Percentiles rank a stretch among this genome's conserved stretches.
Evolutionary conservation across 2,888 invertebrate genomes (phyloP).

Genomic region (Xestia rhomboidea): DNA sequence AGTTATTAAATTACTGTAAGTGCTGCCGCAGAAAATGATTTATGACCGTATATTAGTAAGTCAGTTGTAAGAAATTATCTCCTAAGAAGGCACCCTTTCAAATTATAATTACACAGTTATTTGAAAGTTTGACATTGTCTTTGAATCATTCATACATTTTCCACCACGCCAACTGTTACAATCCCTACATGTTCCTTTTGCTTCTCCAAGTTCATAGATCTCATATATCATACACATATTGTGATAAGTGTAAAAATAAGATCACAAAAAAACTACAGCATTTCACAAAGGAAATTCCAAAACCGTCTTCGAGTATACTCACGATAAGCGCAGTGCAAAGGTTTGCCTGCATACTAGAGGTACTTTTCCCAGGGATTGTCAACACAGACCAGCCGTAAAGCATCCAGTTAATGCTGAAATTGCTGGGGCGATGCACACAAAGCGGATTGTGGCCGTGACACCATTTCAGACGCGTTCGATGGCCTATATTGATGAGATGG

Average conservation of each 20-base stretch:
- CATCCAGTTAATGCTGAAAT: slow-evolving; percentile 56
- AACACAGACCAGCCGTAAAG: slow-evolving; percentile 53
- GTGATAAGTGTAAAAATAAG: neutral
- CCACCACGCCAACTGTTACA: neutral
- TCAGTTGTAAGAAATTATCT: neutral
- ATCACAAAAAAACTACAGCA: neutral
- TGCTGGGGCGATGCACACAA: slow-evolving; percentile 55
- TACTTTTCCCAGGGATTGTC: slow-evolving; percentile 40
- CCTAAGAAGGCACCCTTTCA: neutral
- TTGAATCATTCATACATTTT: neutral
- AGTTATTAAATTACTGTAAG: neutral
- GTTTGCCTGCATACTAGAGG: slow-evolving; percentile 27
- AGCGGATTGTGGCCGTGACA: slow-evolving; percentile 58
- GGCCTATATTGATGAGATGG: slow-evolving; percentile 44
- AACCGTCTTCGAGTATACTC: neutral
- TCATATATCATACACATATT: neutral
- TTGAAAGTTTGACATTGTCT: no score
- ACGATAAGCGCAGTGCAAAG: slow-evolving; percentile 17
- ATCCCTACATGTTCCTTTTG: neutral
- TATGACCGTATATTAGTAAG: neutral
- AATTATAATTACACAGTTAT: neutral
- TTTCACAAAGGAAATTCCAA: neutral
- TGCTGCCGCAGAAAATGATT: neutral
- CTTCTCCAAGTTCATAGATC: neutral
- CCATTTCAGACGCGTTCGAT: slow-evolving; percentile 52